Conservation (phyloP, 2,113 vertebrate species). For the Sinocyclocheilus rhinocerous region DNA sequence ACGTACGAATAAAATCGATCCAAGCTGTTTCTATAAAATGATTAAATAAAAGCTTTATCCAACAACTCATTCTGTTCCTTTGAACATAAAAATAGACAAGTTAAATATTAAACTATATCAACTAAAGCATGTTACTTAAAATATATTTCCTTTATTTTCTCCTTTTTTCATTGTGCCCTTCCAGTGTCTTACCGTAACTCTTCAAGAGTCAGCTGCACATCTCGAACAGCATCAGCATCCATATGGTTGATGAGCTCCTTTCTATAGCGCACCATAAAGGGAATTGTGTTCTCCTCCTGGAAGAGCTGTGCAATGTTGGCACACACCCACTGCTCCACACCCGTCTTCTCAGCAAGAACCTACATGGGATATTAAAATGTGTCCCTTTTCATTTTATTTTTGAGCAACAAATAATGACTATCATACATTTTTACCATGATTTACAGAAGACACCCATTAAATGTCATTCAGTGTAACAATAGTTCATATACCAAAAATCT, state of each 20-base stretch:
- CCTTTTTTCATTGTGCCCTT: no score
- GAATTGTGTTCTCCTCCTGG: slow-evolving; percentile 93
- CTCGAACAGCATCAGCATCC: slow-evolving; percentile 89
- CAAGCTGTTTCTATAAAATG: not conserved
- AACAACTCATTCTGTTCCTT: not conserved
- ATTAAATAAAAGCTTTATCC: not conserved
- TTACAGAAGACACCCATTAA: no score
- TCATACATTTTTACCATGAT: no score
- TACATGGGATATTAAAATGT: slow-evolving; percentile 55
- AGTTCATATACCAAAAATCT: no score
- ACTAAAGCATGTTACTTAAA: not conserved
- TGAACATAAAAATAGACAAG: not conserved
- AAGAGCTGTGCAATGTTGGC: slow-evolving; percentile 85
- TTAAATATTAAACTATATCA: not conserved
- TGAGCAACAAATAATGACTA: no score
- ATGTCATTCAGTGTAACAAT: no score
- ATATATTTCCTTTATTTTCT: no score
- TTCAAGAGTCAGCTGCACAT: slow-evolving; percentile 83
- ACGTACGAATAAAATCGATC: no score
- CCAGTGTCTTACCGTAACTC: slow-evolving; percentile 82
- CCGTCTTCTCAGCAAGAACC: slow-evolving; percentile 84
- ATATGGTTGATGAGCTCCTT: slow-evolving; percentile 95
- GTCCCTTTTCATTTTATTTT: no score
- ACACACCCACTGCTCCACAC: slow-evolving; percentile 87
- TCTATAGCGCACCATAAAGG: slow-evolving; percentile 94